Conservation (phyloP, 2,797 vertebrate species). For the Aviceda leuphotes region DNA sequence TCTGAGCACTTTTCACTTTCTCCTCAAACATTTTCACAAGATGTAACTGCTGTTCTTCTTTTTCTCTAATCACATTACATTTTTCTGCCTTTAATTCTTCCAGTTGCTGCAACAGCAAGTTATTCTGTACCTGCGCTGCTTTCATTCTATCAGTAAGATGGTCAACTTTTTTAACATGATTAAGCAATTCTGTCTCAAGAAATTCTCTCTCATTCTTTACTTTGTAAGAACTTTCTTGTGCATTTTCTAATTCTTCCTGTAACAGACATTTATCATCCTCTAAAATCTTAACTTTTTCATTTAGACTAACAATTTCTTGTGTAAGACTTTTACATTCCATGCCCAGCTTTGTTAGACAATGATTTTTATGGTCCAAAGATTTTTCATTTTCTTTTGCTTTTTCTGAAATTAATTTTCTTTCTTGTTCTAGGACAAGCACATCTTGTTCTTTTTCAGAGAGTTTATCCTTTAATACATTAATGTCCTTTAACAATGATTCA, state of each 20-base stretch:
- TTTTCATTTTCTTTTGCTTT: constrained; percentile 62
- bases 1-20: constrained; percentile 83
- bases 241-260: constrained; percentile 88
- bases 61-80: constrained; percentile 74
- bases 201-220: constrained; percentile 89
- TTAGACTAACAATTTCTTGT: constrained; percentile 79
- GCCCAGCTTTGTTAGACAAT: constrained; percentile 72
- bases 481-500: constrained; percentile 74
- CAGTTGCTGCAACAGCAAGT: constrained; percentile 78
- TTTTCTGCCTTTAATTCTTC: constrained; percentile 76
- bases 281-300: constrained; percentile 86
- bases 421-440: constrained; percentile 66
- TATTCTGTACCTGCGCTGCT: constrained; percentile 77
- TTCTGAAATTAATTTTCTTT: constrained; percentile 73
- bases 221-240: constrained; percentile 84
- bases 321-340: constrained; percentile 67
- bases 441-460: constrained; percentile 77
- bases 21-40: constrained; percentile 84
- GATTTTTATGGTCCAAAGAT: constrained; percentile 72
- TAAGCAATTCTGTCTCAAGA: constrained; percentile 85
- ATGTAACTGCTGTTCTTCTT: constrained; percentile 84
- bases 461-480: constrained; percentile 77
- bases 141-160: constrained; percentile 80
- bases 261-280: constrained; percentile 88
- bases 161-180: constrained; percentile 82